These are phyloP conservation scores for Coenobita brevimanus DNA, from an alignment of 1,140 invertebrate species.

Conservation along the genomic window DNA sequence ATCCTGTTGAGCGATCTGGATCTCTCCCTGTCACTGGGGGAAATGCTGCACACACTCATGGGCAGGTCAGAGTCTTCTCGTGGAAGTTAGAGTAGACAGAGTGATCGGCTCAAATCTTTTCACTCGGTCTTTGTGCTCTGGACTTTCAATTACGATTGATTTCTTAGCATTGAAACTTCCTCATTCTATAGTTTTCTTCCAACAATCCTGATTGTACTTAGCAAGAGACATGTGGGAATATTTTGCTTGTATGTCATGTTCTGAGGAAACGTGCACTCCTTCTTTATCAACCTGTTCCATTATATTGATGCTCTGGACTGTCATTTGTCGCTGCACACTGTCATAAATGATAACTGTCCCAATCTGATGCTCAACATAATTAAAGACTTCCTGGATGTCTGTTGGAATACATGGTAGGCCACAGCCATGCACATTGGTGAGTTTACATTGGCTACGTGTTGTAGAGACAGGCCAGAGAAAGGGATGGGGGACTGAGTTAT, in stretches of 20 bases:
- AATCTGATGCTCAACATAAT: slow-evolving; percentile 31
- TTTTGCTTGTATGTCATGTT: neutral
- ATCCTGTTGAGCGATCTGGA: slow-evolving; percentile 25
- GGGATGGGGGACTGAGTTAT: too few relatives aligned
- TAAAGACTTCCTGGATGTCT: slow-evolving; percentile 15
- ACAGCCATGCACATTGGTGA: neutral
- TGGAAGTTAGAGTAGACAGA: neutral
- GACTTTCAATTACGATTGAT: neutral
- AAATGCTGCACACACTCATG: neutral
- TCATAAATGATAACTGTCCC: slow-evolving; percentile 34
- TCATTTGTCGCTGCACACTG: slow-evolving; percentile 12
- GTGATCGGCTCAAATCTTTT: neutral
- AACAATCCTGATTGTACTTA: slow-evolving; percentile 30
- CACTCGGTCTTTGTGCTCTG: slow-evolving; percentile 6
- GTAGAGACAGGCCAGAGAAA: too few relatives aligned
- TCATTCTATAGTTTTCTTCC: neutral
- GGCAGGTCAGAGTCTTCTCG: neutral
- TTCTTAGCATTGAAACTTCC: neutral
- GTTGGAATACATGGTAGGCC: slow-evolving; percentile 25
- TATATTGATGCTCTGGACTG: neutral
- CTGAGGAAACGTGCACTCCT: neutral
- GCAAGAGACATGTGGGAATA: slow-evolving; percentile 23
- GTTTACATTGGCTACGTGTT: slow-evolving; percentile 16
- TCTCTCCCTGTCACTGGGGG: slow-evolving; percentile 7
- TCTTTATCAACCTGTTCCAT: slow-evolving; percentile 8